phyloP scores from a whole-genome alignment of 2,113 vertebrate genomes.

The Piaya cayana region DNA sequence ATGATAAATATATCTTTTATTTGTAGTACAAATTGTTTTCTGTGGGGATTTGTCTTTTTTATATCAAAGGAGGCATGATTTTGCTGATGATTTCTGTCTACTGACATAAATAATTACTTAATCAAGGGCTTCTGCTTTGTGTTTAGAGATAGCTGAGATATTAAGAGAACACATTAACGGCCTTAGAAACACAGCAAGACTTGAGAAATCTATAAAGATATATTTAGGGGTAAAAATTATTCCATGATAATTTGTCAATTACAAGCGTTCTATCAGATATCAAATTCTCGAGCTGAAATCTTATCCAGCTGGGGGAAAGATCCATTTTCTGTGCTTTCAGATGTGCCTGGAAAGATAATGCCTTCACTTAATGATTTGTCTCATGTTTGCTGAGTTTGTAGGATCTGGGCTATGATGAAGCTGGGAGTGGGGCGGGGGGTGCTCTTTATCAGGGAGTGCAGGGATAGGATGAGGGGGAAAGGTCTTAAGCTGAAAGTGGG shows the following conservation, averaged over 20 bases:
- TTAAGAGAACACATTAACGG: slow-evolving; percentile 5
- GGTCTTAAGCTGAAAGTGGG: too few species aligned
- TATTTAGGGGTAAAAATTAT: slow-evolving; percentile 45
- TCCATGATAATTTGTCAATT: slow-evolving; percentile 46
- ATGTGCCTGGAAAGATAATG: slow-evolving; percentile 30
- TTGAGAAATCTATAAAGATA: slow-evolving; percentile 38
- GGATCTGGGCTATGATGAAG: background rate
- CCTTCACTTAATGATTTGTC: background rate
- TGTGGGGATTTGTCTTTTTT: background rate
- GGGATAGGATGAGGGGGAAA: too few species aligned
- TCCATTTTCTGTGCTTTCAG: slow-evolving; percentile 2
- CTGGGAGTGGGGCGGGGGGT: too few species aligned
- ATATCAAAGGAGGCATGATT: background rate
- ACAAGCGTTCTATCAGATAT: slow-evolving; percentile 24
- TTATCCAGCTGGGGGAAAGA: slow-evolving; percentile 5
- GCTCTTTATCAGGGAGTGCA: too few species aligned
- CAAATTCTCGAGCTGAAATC: slow-evolving; percentile 6
- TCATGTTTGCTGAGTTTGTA: background rate
- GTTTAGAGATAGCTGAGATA: slow-evolving; percentile 29
- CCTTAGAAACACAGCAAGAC: slow-evolving; percentile 23
- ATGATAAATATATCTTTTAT: too few species aligned
- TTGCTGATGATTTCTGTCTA: slow-evolving; percentile 9
- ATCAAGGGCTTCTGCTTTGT: slow-evolving; percentile 26
- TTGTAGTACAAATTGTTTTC: background rate
- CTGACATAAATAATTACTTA: slow-evolving; percentile 49